A percentile compares a stretch with the other conserved stretches of the same genome.
Conservation (phyloP, 2,888 invertebrate genomes). For the Sympetrum striolatum region DNA sequence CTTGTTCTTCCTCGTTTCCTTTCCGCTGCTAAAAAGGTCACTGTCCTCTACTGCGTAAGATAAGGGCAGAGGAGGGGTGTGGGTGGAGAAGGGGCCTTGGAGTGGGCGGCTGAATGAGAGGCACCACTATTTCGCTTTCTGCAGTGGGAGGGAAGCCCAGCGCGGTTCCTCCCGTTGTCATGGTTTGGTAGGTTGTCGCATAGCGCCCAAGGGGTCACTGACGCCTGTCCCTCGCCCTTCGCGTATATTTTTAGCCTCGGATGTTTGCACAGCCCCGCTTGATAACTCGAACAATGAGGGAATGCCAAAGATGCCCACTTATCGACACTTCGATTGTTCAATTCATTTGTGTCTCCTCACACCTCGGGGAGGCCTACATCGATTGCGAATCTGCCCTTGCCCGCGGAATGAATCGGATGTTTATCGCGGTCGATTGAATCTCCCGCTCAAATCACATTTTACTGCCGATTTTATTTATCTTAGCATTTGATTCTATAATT, state of each 20-base stretch:
- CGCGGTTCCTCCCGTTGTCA: neutral
- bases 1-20: neutral
- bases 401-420: no score
- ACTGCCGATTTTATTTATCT: no score
- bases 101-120: neutral
- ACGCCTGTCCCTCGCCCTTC: neutral
- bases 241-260: neutral
- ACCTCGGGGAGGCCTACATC: no score
- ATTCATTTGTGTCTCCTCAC: no score
- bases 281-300: no score
- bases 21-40: constrained; percentile 1
- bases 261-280: no score
- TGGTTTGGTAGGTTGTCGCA: constrained; percentile 23
- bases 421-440: no score
- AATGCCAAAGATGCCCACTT: no score
- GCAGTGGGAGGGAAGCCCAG: neutral
- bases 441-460: no score
- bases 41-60: constrained; percentile 39
- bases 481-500: no score
- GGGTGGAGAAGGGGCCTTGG: neutral
- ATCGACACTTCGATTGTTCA: no score
- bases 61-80: constrained; percentile 18
- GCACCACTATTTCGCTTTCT: neutral
- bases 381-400: no score
- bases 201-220: constrained; percentile 16